Base-by-base conservation (phyloP, 2,888 invertebrate genomes). In the Pogonocherus hispidulus region DNA sequence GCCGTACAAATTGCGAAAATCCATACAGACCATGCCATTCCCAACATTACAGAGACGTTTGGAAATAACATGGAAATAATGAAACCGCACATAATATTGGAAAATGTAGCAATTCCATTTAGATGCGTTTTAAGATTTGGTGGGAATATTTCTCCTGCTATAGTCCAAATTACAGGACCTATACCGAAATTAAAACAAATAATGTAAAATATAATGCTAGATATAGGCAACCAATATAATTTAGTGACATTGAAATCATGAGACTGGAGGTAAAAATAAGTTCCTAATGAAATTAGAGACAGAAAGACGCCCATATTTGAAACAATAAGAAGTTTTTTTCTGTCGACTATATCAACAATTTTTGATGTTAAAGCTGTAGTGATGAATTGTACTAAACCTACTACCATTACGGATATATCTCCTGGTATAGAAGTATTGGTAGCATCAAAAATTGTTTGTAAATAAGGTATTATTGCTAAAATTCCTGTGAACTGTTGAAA, bases 101-200 rank as follows among this genome's bases (percentile, higher is more conserved):
- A 32, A 19, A 69, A 66, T 0, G 72, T 63, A n/a, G 63, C 63
- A 8, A 72, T 27, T 4, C 69, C 63, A 52, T 63, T 68, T 8
- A 93, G 93, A 20, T 89, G 86, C 0, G 92, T 90, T 84, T 94
- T 93, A 1, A 94, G 91, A 74, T 93, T 91, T 0, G 91, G 86
- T 27, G 96, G 91, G 83, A 96, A 91, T 84, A 95, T 89, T 84
- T 95, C 95, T 0, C 93, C 91, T 87, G 94, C 90, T 41, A 95
- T 90, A 0, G 93, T 92, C 94, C 94, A 94, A 0, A 93, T 91
- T 37, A 94, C 83, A 0, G 94, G 92, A 1, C 96, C 94, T 56
- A 92, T 89, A 1, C 91, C 90, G 85, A 80, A 2, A 69, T 93
- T 92, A 85, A 93, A 94, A 0, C 91, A 89, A 60, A 91, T 85